Percentiles rank a stretch among this genome's conserved stretches.
Conservation (phyloP, 2,888 invertebrate species). For the Athalia rosae region DNA sequence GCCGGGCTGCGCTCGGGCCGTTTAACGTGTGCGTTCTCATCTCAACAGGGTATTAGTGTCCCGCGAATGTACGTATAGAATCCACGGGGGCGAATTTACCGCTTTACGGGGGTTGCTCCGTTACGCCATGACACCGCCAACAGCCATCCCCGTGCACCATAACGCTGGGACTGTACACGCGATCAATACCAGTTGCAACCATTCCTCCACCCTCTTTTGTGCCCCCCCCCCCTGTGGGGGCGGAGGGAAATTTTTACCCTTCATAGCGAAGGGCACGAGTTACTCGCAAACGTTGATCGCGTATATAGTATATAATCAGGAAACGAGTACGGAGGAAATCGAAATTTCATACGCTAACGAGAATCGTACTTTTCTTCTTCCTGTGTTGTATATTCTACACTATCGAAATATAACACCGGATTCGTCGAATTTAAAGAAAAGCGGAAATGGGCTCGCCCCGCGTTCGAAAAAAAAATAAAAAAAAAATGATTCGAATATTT, state of each 20-base stretch:
- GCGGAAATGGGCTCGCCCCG: neutral
- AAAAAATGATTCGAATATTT: neutral
- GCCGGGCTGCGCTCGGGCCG: constrained; percentile 7
- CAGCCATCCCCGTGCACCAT: constrained; percentile 22
- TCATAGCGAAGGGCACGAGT: constrained; percentile 14
- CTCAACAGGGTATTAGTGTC: neutral
- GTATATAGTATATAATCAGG: too few relatives aligned
- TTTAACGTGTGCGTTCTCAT: neutral
- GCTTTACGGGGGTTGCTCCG: constrained; percentile 19
- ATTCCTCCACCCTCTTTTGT: constrained; percentile 2
- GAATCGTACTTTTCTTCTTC: neutral
- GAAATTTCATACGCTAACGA: neutral
- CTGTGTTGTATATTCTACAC: neutral
- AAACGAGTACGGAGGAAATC: too few relatives aligned
- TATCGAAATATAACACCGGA: too few relatives aligned
- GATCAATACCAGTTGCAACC: constrained; percentile 40
- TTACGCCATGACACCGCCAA: constrained; percentile 39
- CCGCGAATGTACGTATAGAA: constrained; percentile 23
- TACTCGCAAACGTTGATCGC: constrained; percentile 4
- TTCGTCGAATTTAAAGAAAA: neutral
- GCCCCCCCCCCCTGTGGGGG: constrained; percentile 34
- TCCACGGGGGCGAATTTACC: constrained; percentile 24
- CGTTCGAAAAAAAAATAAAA: neutral
- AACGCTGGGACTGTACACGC: neutral
- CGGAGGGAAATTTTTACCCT: constrained; percentile 22